Conservation (phyloP, 2,797 vertebrate genomes). For the Rhyacichthys aspro region DNA sequence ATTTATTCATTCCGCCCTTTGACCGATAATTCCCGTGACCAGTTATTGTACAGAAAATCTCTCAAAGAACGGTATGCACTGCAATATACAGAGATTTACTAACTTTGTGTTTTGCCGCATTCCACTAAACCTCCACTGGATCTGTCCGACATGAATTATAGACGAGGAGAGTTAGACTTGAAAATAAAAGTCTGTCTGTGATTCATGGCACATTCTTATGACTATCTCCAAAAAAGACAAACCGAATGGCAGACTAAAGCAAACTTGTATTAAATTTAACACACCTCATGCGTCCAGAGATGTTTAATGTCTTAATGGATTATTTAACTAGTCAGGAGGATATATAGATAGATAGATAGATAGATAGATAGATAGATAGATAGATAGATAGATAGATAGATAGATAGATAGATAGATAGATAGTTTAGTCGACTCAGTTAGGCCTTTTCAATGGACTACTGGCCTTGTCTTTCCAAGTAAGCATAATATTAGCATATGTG, state of each 20-base stretch:
- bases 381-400: too few species aligned
- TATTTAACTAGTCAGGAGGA: too few species aligned
- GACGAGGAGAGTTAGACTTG: constrained; percentile 40
- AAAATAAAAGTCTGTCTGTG: constrained; percentile 45
- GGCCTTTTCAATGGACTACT: too few species aligned
- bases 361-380: too few species aligned
- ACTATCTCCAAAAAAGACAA: constrained; percentile 17
- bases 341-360: too few species aligned
- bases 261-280: background rate
- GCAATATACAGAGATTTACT: constrained; percentile 48
- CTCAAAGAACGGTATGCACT: constrained; percentile 7
- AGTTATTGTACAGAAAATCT: constrained; percentile 15
- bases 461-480: too few species aligned
- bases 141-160: constrained; percentile 58
- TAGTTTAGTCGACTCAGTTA: too few species aligned
- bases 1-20: constrained; percentile 14
- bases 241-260: constrained; percentile 12
- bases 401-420: too few species aligned
- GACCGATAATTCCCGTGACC: constrained; percentile 27
- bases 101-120: constrained; percentile 34
- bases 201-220: constrained; percentile 29
- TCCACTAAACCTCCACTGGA: constrained; percentile 48
- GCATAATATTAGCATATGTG: too few species aligned
- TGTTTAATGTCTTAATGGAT: constrained; percentile 20
- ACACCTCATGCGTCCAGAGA: background rate